phyloP scores from a whole-genome alignment of 23 tunicate species.

The Styela clava region DNA sequence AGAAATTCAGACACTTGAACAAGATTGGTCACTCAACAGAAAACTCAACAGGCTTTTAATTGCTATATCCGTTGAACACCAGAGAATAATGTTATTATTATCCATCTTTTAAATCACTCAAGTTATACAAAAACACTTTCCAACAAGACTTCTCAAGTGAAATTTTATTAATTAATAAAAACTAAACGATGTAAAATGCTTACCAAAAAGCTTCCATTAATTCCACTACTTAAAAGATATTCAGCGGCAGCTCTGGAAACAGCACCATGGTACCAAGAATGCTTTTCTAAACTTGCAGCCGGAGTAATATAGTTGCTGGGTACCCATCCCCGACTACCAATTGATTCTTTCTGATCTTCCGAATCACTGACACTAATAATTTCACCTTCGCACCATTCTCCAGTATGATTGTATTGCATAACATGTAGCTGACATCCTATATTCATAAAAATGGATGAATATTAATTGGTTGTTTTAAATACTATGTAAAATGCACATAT shows the following conservation, averaged over 20 bases:
- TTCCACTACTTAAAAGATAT: slow-evolving; percentile 81
- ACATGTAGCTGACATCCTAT: slow-evolving; percentile 84
- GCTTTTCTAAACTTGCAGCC: slow-evolving; percentile 61
- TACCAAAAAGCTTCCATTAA: slow-evolving; percentile 94
- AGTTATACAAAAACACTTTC: too few relatives aligned
- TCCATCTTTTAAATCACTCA: too few relatives aligned
- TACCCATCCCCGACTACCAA: slow-evolving; percentile 78
- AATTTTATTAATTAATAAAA: too few relatives aligned
- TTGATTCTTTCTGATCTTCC: slow-evolving; percentile 21
- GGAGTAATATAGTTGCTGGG: slow-evolving; percentile 87
- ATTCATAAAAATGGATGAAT: too few relatives aligned
- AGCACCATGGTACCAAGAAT: slow-evolving; percentile 91
- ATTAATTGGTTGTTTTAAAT: background rate
- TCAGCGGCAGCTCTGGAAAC: slow-evolving; percentile 74
- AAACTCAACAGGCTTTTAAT: too few relatives aligned
- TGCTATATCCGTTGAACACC: too few relatives aligned
- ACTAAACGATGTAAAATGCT: background rate
- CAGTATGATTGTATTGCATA: slow-evolving; percentile 60
- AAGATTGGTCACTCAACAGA: too few relatives aligned
- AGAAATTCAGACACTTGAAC: too few relatives aligned
- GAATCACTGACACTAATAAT: slow-evolving; percentile 23
- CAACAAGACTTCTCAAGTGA: too few relatives aligned
- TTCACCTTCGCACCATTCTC: slow-evolving; percentile 94
- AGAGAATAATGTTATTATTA: too few relatives aligned
- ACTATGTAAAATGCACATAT: too few relatives aligned